Conservation (phyloP, 64 coral and sea anemone species). For the Stichodactyla mertensii region DNA sequence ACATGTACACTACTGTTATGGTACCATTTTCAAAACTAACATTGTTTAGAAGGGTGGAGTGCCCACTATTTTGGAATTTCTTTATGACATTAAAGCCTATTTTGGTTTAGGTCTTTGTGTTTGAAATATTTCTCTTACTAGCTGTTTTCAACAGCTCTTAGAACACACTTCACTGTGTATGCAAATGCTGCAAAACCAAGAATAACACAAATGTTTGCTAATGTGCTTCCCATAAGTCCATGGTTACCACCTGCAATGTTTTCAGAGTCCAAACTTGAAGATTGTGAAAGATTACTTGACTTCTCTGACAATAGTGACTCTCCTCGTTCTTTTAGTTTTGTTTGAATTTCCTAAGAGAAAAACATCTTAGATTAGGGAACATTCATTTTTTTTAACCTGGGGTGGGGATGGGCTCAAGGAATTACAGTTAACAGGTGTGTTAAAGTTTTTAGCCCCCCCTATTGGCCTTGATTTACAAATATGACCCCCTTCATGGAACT, state of each 20-base stretch:
- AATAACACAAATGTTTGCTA: conserved; percentile 92
- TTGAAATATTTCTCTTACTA: conserved; percentile 16
- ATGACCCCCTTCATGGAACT: too few relatives aligned
- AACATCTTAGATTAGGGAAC: not conserved
- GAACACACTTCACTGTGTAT: conserved; percentile 91
- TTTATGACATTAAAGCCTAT: not conserved
- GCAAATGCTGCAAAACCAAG: conserved; percentile 96
- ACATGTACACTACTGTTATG: too few relatives aligned
- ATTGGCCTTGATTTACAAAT: too few relatives aligned
- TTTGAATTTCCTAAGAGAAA: conserved; percentile 41
- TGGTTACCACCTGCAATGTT: conserved; percentile 49
- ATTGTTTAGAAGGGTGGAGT: too few relatives aligned
- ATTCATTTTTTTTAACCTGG: too few relatives aligned
- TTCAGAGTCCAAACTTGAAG: not conserved
- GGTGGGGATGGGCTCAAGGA: too few relatives aligned
- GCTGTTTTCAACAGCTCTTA: conserved; percentile 88
- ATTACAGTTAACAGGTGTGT: too few relatives aligned
- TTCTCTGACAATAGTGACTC: conserved; percentile 10
- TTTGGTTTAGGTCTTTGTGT: not conserved
- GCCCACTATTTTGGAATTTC: too few relatives aligned
- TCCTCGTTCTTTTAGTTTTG: conserved; percentile 50
- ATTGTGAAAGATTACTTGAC: not conserved
- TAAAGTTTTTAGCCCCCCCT: too few relatives aligned
- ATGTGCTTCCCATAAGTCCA: conserved; percentile 76
- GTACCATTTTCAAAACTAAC: too few relatives aligned